Base-by-base conservation (phyloP, 2,797 vertebrate genomes). In the Sitta carolinensis region DNA sequence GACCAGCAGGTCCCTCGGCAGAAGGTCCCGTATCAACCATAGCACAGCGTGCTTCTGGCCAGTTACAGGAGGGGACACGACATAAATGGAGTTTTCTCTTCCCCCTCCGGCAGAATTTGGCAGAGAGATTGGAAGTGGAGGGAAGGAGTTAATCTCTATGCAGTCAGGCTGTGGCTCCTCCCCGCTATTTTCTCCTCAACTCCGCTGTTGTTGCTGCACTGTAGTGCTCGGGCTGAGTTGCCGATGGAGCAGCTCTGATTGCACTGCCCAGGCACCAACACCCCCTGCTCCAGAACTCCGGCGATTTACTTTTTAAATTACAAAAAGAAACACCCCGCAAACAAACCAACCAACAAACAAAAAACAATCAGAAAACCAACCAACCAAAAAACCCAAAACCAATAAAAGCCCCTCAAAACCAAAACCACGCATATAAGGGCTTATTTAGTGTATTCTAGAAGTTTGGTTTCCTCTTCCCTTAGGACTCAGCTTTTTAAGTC, bases 121-220 rank as follows among this genome's bases (percentile, higher is more conserved):
- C 64, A 11, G 81, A 34, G 73, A 59, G 40, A 47, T 61, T 47
- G 50, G 72, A 54, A 61, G 25, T 16, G 76, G 32, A 80, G 45
- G 64, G 73, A 96, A 92, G 69, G 84, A 95, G 87, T 91, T 93
- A 85, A 87, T 63, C 20, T 63, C 70, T 63, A 47, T 59, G 54
- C 83, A 77, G 66, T 48, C 68, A 77, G 64, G 3, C 32, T 7
- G 1, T 76, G 82, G 58, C 69, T 88, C 84, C 91, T 84, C 82
- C 75, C 61, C 3, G 11, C 78, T 74, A 6, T 80, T 87, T 89
- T 70, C 72, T 70, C 51, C 22, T 45, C 9, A 3, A 26, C 55
- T 90, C 51, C 55, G 23, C 2, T 29, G 75, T 63, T 40, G 36
- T 74, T 43, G 26, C 72, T 59, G 26, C 55, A 5, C 43, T 34